Evolutionary conservation across 2,888 invertebrate species (phyloP).

Genomic region (Cheilosia impressa): DNA sequence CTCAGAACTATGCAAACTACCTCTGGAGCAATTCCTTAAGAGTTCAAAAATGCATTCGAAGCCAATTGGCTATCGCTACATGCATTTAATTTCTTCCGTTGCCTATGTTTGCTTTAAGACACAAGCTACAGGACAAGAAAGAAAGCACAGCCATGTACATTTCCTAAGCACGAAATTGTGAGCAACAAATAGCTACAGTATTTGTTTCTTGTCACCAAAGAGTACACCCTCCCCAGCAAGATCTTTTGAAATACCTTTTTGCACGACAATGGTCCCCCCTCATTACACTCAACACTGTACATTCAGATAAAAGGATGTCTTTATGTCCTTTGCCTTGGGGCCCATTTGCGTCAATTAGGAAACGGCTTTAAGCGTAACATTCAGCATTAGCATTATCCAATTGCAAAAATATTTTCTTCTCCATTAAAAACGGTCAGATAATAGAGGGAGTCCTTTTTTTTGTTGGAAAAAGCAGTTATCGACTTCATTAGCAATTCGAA

Average conservation of each 20-base stretch:
- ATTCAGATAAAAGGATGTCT: neutral
- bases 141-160: too few relatives aligned
- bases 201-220: too few relatives aligned
- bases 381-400: conserved; percentile 26
- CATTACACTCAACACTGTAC: neutral
- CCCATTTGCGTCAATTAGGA: conserved; percentile 61
- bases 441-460: conserved; percentile 25
- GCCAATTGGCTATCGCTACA: too few relatives aligned
- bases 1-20: too few relatives aligned
- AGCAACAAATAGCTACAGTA: too few relatives aligned
- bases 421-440: conserved; percentile 36
- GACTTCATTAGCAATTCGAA: conserved; percentile 53
- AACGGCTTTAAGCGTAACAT: conserved; percentile 33
- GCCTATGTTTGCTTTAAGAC: too few relatives aligned
- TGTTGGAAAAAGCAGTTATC: conserved; percentile 5
- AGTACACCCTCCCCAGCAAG: neutral
- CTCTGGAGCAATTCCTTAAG: too few relatives aligned
- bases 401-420: neutral
- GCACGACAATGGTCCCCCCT: neutral
- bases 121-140: too few relatives aligned
- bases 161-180: too few relatives aligned
- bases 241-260: neutral
- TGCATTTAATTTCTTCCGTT: too few relatives aligned
- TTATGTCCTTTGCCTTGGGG: conserved; percentile 4
- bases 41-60: too few relatives aligned